Percentiles rank a stretch among this genome's conserved stretches.
Conservation (phyloP, 2,888 invertebrate species). For the Latheticus oryzae region DNA sequence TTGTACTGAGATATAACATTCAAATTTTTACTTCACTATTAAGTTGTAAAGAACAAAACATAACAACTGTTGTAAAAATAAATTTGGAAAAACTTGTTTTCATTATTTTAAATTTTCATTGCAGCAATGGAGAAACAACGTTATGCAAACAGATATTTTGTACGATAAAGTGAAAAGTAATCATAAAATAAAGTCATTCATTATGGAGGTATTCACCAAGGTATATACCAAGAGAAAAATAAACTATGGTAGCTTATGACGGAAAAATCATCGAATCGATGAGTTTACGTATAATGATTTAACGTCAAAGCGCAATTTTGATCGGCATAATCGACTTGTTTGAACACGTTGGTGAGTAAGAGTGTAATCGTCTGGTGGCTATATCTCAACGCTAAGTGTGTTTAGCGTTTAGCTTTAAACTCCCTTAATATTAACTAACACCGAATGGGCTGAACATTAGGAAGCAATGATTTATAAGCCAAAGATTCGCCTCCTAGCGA, state of each 20-base stretch:
- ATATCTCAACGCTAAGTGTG: too few relatives aligned
- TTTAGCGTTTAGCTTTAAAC: constrained; percentile 18
- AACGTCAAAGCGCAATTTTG: constrained; percentile 26
- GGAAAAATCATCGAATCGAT: constrained; percentile 22
- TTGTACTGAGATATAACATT: too few relatives aligned
- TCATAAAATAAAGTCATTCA: constrained; percentile 23
- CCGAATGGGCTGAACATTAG: constrained; percentile 52
- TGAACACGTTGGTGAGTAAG: constrained; percentile 25
- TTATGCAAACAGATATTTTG: constrained; percentile 11
- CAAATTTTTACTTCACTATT: too few relatives aligned
- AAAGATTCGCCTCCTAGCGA: constrained; percentile 23
- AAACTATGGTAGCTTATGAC: constrained; percentile 2
- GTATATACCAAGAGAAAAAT: too few relatives aligned
- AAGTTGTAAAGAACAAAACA: too few relatives aligned
- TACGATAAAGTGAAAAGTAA: constrained; percentile 14
- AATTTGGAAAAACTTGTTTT: constrained; percentile 7
- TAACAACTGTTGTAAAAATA: neutral
- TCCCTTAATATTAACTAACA: constrained; percentile 52
- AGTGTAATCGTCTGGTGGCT: constrained; percentile 2
- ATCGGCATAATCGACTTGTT: constrained; percentile 32
- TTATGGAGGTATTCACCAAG: constrained; percentile 3
- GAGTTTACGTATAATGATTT: too few relatives aligned
- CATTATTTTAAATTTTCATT: constrained; percentile 4
- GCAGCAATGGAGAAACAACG: neutral
- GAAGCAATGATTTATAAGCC: constrained; percentile 51